Percentiles rank a stretch among this genome's conserved stretches.
phyloP scores from a whole-genome alignment of 1,140 invertebrate species.

The Himalopsyche phryganea region DNA sequence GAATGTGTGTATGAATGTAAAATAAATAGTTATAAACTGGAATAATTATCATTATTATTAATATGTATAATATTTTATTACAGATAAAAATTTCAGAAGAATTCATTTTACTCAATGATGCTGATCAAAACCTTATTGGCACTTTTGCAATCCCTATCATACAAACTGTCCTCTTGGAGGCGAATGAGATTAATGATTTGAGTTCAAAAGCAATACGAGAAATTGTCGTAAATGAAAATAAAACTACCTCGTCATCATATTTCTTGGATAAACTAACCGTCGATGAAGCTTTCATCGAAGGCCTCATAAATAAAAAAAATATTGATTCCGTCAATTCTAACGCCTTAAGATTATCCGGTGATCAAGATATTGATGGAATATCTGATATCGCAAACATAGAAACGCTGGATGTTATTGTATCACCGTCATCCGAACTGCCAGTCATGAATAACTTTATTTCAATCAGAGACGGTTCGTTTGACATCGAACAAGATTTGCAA shows the following conservation, averaged over 20 bases:
- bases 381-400: constrained; percentile 8
- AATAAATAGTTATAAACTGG: no score
- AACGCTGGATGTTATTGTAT: constrained; percentile 17
- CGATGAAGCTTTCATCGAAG: constrained; percentile 28
- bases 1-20: no score
- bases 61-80: neutral
- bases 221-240: constrained; percentile 27
- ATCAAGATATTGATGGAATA: constrained; percentile 17
- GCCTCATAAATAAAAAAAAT: constrained; percentile 38
- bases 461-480: constrained; percentile 33
- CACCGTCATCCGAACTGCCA: neutral
- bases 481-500: constrained; percentile 36
- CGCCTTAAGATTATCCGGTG: constrained; percentile 13
- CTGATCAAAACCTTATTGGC: constrained; percentile 25
- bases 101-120: constrained; percentile 17
- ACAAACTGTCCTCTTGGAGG: constrained; percentile 17
- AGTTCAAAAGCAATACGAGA: constrained; percentile 13
- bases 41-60: no score
- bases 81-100: constrained; percentile 25
- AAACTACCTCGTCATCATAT: constrained; percentile 6
- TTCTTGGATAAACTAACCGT: constrained; percentile 12
- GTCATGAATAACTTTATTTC: constrained; percentile 28
- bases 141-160: constrained; percentile 21
- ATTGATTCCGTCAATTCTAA: constrained; percentile 31
- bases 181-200: constrained; percentile 25